Percentiles rank a stretch among this genome's conserved stretches.
These are phyloP conservation scores for Ectobius pallidus DNA, from an alignment of 2,888 invertebrate species.

Conservation along the genomic window DNA sequence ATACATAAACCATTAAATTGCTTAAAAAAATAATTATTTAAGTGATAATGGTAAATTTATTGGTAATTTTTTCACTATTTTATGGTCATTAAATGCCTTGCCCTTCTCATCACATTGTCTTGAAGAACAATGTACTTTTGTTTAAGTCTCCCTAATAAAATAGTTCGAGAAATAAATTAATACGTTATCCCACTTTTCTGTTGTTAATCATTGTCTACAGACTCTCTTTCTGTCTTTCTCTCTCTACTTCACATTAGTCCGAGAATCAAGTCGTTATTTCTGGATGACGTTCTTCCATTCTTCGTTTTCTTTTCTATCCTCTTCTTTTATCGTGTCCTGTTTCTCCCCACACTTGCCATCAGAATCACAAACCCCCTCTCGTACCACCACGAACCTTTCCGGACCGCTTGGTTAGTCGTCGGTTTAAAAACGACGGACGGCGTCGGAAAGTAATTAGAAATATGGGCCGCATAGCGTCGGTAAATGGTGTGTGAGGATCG, in stretches of 20 bases:
- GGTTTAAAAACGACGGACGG: constrained; percentile 43
- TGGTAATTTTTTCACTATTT: too few species aligned
- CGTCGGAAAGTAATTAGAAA: constrained; percentile 53
- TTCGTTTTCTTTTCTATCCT: constrained; percentile 20
- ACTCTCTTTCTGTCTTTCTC: too few species aligned
- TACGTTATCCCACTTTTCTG: too few species aligned
- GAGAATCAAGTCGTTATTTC: constrained; percentile 37
- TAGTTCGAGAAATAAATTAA: too few species aligned
- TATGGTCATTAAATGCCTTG: too few species aligned
- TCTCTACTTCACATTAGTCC: constrained; percentile 23
- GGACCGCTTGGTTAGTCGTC: constrained; percentile 38
- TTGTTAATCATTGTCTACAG: too few species aligned
- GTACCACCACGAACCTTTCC: constrained; percentile 30
- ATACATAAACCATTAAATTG: too few species aligned
- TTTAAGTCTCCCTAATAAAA: too few species aligned
- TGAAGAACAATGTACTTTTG: too few species aligned
- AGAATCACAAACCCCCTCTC: constrained; percentile 11
- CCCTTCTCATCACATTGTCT: too few species aligned
- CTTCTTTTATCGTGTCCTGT: constrained; percentile 18
- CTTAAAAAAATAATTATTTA: too few species aligned
- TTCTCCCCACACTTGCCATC: not conserved
- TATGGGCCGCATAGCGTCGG: constrained; percentile 50
- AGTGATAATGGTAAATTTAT: too few species aligned
- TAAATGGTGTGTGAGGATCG: constrained; percentile 52
- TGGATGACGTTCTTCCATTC: constrained; percentile 24